Evolutionary conservation across 2,888 invertebrate genomes (phyloP).

Genomic region (Gymnocheta viridis): DNA sequence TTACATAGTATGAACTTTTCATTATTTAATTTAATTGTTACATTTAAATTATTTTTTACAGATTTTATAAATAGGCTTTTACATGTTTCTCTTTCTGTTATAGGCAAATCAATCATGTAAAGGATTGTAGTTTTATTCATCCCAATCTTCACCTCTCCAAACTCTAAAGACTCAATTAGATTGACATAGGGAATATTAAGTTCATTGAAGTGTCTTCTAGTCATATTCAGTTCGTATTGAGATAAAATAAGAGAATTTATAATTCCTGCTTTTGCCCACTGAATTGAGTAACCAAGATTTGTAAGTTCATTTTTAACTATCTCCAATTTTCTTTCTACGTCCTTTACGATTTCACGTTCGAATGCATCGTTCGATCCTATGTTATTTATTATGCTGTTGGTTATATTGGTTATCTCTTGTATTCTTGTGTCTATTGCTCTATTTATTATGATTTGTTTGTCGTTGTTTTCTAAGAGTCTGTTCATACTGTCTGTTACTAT

Average conservation of each 20-base stretch:
- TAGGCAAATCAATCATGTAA: slow-evolving; percentile 65
- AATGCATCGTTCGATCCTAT: neutral
- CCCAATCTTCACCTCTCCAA: slow-evolving; percentile 62
- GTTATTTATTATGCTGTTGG: slow-evolving; percentile 9
- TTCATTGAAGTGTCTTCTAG: slow-evolving; percentile 49
- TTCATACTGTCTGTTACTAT: slow-evolving; percentile 29
- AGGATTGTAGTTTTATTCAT: slow-evolving; percentile 54
- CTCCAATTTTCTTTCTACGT: neutral
- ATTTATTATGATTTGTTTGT: too few relatives aligned
- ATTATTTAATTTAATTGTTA: neutral
- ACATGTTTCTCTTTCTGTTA: slow-evolving; percentile 38
- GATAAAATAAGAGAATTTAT: slow-evolving; percentile 62
- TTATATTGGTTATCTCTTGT: slow-evolving; percentile 15
- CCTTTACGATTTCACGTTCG: neutral
- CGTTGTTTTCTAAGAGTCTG: too few relatives aligned
- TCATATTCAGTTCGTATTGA: slow-evolving; percentile 54
- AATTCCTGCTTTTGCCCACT: slow-evolving; percentile 63
- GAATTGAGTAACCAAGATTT: slow-evolving; percentile 33
- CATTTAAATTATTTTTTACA: slow-evolving; percentile 6
- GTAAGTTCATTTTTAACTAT: slow-evolving; percentile 57
- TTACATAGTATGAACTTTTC: neutral
- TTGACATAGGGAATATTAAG: slow-evolving; percentile 65
- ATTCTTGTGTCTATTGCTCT: slow-evolving; percentile 22
- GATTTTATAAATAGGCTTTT: slow-evolving; percentile 7
- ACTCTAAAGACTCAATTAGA: slow-evolving; percentile 69